phyloP scores from a whole-genome alignment of 2,888 invertebrate species.

The Scaptodrosophila latifasciaeformis region DNA sequence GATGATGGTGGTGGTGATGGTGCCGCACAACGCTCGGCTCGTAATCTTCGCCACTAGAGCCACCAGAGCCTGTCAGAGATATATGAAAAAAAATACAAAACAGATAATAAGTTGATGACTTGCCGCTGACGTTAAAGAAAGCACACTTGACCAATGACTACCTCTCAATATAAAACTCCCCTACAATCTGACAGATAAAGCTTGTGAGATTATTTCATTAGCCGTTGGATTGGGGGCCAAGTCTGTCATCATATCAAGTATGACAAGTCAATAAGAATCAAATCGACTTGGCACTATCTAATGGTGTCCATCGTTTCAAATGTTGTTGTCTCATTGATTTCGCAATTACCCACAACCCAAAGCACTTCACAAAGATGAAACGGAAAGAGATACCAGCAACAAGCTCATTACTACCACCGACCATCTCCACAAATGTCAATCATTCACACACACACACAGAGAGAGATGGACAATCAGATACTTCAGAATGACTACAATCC shows the following conservation, averaged over 20 bases:
- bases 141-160: background rate
- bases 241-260: no score
- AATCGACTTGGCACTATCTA: slow-evolving; percentile 48
- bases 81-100: background rate
- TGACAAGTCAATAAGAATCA: slow-evolving; percentile 13
- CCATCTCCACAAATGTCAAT: background rate
- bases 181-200: slow-evolving; percentile 17
- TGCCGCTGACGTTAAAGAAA: no score
- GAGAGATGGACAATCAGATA: background rate
- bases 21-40: slow-evolving; percentile 72
- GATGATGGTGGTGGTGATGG: slow-evolving; percentile 50
- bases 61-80: slow-evolving; percentile 67
- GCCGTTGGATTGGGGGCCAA: no score
- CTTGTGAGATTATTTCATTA: no score
- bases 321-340: background rate
- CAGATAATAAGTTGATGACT: no score
- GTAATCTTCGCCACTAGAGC: slow-evolving; percentile 80
- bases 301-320: slow-evolving; percentile 19
- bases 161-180: slow-evolving; percentile 1
- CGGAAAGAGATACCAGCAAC: background rate
- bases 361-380: no score
- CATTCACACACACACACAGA: background rate
- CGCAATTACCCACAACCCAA: background rate
- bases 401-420: background rate
- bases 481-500: no score